These are phyloP conservation scores for Sparus aurata DNA, from an alignment of 2,797 vertebrate genomes.

Conservation along the genomic window DNA sequence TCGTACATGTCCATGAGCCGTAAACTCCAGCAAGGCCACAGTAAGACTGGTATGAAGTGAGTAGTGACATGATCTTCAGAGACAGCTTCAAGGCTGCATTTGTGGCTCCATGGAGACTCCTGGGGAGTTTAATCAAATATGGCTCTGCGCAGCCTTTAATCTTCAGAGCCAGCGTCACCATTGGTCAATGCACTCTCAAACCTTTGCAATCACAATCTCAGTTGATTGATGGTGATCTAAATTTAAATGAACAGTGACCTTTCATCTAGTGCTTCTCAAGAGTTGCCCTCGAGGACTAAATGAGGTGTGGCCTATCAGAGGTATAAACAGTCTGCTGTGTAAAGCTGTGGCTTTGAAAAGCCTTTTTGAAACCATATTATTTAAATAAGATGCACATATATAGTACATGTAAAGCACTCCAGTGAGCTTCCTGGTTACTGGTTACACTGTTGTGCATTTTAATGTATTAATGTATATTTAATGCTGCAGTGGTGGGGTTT, in stretches of 20 bases:
- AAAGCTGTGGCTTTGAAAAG: constrained; percentile 28
- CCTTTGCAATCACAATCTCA: constrained; percentile 59
- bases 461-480: no score
- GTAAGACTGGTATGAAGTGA: constrained; percentile 31
- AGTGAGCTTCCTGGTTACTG: background rate
- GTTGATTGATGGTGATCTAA: constrained; percentile 67
- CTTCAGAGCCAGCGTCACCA: constrained; percentile 51
- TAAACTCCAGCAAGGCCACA: constrained; percentile 2
- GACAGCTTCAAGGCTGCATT: constrained; percentile 52
- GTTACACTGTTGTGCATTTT: background rate
- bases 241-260: constrained; percentile 73
- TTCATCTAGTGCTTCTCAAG: constrained; percentile 55
- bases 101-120: constrained; percentile 68
- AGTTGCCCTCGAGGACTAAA: constrained; percentile 32
- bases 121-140: constrained; percentile 74
- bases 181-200: constrained; percentile 56
- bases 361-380: background rate
- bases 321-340: background rate
- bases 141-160: constrained; percentile 69
- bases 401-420: background rate
- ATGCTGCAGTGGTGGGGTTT: background rate
- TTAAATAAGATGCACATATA: background rate
- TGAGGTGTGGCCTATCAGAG: constrained; percentile 24
- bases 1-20: constrained; percentile 10
- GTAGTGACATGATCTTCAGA: constrained; percentile 40